phyloP scores from a whole-genome alignment of 1,140 invertebrate genomes.

The Marisa cornuarietis region DNA sequence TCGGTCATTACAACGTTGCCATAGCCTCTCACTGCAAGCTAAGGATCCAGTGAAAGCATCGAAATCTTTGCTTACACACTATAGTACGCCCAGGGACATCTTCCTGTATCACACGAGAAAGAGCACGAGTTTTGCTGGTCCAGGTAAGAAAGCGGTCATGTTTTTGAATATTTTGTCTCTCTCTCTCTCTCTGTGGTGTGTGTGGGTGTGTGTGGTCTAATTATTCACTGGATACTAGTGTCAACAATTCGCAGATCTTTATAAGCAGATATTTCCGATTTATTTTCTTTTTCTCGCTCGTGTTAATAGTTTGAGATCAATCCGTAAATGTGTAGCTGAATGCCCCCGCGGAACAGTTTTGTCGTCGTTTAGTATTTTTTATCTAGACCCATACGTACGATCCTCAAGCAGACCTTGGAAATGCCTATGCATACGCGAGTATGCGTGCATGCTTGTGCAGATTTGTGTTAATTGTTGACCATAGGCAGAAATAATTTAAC shows the following conservation, averaged over 20 bases:
- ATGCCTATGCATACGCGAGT: neutral
- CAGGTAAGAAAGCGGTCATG: conserved; percentile 30
- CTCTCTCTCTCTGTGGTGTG: neutral
- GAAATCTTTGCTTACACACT: conserved; percentile 44
- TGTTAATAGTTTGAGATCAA: neutral
- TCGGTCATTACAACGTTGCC: neutral
- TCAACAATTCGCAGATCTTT: neutral
- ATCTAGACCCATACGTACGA: too few relatives aligned
- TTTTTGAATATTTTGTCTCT: neutral
- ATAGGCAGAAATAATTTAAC: too few relatives aligned
- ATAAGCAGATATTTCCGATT: neutral
- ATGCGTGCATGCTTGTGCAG: neutral
- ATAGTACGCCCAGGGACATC: conserved; percentile 52
- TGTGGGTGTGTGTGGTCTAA: neutral
- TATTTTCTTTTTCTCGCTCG: neutral
- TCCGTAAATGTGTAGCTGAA: too few relatives aligned
- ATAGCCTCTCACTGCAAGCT: conserved; percentile 15
- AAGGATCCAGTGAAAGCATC: conserved; percentile 41
- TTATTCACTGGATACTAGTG: neutral
- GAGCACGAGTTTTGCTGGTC: conserved; percentile 43
- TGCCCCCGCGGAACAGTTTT: too few relatives aligned
- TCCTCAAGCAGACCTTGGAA: too few relatives aligned
- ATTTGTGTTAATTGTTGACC: too few relatives aligned
- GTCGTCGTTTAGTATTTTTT: too few relatives aligned
- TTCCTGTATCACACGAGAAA: conserved; percentile 60